Conservation (phyloP, 2,113 vertebrate genomes). For the Oreochromis aureus region DNA sequence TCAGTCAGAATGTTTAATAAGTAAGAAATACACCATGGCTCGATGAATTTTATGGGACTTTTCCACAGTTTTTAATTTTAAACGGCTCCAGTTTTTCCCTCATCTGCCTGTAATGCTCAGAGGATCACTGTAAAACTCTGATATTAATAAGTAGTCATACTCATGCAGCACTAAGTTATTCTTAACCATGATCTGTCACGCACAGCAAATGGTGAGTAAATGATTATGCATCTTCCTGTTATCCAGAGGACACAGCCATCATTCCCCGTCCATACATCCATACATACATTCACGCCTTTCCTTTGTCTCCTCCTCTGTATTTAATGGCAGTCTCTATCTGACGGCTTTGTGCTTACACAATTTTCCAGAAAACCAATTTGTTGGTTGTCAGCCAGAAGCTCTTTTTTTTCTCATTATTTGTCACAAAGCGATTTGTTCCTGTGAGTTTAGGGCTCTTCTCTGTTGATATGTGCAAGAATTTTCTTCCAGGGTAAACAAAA, state of each 20-base stretch:
- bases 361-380: slow-evolving; percentile 61
- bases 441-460: slow-evolving; percentile 8
- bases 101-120: background rate
- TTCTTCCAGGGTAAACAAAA: slow-evolving; percentile 45
- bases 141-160: background rate
- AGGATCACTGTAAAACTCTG: background rate
- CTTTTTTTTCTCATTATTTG: slow-evolving; percentile 33
- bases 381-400: slow-evolving; percentile 45
- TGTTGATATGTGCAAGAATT: slow-evolving; percentile 18
- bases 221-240: background rate
- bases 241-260: background rate
- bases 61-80: background rate
- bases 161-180: background rate
- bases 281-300: background rate
- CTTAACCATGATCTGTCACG: background rate
- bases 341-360: slow-evolving; percentile 31
- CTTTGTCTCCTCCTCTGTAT: background rate
- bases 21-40: background rate
- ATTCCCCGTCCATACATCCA: background rate
- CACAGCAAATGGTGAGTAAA: background rate
- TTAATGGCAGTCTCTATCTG: slow-evolving; percentile 28
- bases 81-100: background rate
- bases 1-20: background rate
- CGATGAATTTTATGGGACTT: background rate
- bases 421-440: slow-evolving; percentile 43